Evolutionary conservation across 2,888 invertebrate genomes (phyloP).

Genomic region (Periphyllus acericola): DNA sequence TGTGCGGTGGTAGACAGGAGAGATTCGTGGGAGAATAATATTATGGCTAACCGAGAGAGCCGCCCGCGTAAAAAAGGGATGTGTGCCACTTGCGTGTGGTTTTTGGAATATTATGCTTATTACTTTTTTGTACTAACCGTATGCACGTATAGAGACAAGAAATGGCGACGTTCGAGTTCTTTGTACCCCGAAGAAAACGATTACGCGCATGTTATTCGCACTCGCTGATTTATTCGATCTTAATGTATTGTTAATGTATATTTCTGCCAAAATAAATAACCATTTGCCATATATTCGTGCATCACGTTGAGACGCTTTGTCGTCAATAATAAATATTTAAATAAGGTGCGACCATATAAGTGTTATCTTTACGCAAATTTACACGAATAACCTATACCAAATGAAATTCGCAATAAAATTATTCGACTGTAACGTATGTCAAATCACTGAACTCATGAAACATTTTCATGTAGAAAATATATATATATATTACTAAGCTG

Average conservation of each 20-base stretch:
- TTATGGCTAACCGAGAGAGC: conserved; percentile 20
- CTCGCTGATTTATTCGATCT: neutral
- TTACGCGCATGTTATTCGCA: neutral
- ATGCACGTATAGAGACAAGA: neutral
- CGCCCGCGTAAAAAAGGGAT: conserved; percentile 53
- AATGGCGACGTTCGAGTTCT: neutral
- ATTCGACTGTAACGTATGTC: no score
- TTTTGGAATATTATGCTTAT: conserved; percentile 40
- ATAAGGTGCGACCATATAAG: neutral
- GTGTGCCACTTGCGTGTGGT: conserved; percentile 38
- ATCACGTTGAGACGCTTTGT: no score
- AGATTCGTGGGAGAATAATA: conserved; percentile 60
- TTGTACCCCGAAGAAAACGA: neutral
- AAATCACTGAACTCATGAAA: no score
- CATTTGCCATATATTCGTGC: neutral
- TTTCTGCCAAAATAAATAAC: neutral
- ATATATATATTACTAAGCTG: no score
- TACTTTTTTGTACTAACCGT: neutral
- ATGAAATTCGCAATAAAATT: neutral
- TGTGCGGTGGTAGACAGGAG: conserved; percentile 47
- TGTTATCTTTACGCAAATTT: neutral
- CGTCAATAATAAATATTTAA: neutral
- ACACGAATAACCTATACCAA: neutral
- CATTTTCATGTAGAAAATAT: no score
- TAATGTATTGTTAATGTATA: neutral